phyloP scores from a whole-genome alignment of 2,888 invertebrate species.

The Drosophila gaucha region DNA sequence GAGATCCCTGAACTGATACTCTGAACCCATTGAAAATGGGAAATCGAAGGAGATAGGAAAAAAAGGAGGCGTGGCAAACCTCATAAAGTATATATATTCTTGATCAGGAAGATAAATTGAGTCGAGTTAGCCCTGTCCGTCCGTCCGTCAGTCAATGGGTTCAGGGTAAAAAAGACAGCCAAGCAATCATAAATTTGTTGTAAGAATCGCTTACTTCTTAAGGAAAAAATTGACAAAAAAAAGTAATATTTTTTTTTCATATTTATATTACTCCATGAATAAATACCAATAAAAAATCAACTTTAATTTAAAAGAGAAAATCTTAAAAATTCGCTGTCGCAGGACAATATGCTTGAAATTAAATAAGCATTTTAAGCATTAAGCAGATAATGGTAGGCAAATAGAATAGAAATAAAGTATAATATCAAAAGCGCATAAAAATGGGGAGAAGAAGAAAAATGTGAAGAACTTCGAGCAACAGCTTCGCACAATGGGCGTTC shows the following conservation, averaged over 20 bases:
- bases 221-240: neutral
- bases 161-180: too few relatives aligned
- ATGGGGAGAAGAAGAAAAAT: neutral
- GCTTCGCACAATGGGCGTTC: slow-evolving; percentile 39
- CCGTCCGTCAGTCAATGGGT: too few relatives aligned
- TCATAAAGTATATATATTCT: too few relatives aligned
- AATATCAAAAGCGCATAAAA: slow-evolving; percentile 43
- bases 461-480: slow-evolving; percentile 13
- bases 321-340: neutral
- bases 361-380: slow-evolving; percentile 44
- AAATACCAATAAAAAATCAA: neutral
- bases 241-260: neutral
- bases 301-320: neutral
- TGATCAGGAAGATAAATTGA: too few relatives aligned
- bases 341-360: slow-evolving; percentile 20
- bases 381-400: slow-evolving; percentile 42
- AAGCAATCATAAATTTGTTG: too few relatives aligned
- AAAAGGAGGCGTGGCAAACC: too few relatives aligned
- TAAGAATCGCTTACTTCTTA: too few relatives aligned
- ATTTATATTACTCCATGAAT: too few relatives aligned
- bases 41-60: too few relatives aligned
- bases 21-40: too few relatives aligned
- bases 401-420: slow-evolving; percentile 27
- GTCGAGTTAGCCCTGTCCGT: too few relatives aligned
- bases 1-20: too few relatives aligned